Evolutionary conservation across 2,888 invertebrate species (phyloP).

Genomic region (Itoplectis maculator): DNA sequence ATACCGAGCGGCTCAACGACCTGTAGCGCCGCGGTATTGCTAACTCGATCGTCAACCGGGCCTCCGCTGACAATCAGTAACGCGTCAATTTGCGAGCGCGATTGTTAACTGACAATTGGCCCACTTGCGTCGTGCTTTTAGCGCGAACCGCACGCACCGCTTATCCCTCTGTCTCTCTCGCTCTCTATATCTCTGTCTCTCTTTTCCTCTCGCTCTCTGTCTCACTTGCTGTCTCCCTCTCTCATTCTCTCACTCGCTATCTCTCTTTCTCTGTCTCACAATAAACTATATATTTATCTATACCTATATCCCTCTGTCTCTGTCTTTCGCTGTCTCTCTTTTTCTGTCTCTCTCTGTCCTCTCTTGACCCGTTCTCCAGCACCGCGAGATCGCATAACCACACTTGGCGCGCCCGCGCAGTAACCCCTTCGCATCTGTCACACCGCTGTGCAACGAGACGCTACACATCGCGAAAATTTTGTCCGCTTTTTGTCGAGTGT

Average conservation of each 20-base stretch:
- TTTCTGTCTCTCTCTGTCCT: conserved; percentile 67
- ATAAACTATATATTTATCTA: too few relatives aligned
- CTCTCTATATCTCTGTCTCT: conserved; percentile 37
- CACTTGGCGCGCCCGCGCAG: not conserved
- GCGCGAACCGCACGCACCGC: conserved; percentile 70
- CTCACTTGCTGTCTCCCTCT: too few relatives aligned
- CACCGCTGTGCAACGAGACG: conserved; percentile 34
- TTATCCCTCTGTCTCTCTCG: conserved; percentile 70
- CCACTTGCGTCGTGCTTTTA: conserved; percentile 76
- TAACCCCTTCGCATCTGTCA: conserved; percentile 25
- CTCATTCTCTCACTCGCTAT: too few relatives aligned
- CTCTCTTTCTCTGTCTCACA: too few relatives aligned
- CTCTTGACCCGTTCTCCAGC: conserved; percentile 41
- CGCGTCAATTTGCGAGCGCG: conserved; percentile 76
- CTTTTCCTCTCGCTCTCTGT: conserved; percentile 65
- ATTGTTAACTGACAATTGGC: conserved; percentile 79
- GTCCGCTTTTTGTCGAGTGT: conserved; percentile 13
- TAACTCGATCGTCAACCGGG: conserved; percentile 57
- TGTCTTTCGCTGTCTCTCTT: conserved; percentile 22
- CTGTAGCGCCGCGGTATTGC: conserved; percentile 66
- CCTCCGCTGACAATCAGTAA: conserved; percentile 59
- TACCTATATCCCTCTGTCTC: conserved; percentile 71
- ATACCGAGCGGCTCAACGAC: conserved; percentile 69
- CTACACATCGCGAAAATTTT: conserved; percentile 20
- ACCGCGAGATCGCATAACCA: not conserved